A percentile compares a stretch with the other conserved stretches of the same genome.
phyloP scores from a whole-genome alignment of 2,113 vertebrate species.

The Pygoscelis adeliae region DNA sequence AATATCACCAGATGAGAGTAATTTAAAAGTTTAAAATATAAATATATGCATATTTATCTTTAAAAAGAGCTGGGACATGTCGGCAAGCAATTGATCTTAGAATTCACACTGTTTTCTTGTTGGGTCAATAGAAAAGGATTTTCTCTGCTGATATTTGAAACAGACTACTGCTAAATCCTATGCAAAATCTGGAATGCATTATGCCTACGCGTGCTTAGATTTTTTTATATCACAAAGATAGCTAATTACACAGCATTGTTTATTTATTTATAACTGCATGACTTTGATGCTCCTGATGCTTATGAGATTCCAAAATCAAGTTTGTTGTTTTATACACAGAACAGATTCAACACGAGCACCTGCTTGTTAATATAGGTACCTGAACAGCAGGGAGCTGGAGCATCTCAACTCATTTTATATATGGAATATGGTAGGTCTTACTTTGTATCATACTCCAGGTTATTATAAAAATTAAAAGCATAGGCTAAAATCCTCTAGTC shows the following conservation, averaged over 20 bases:
- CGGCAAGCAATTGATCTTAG: conserved; percentile 6
- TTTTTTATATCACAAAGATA: not conserved
- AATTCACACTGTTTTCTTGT: conserved; percentile 42
- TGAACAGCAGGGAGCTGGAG: not conserved
- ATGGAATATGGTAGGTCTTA: not conserved
- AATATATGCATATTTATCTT: not conserved
- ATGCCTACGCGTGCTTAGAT: conserved; percentile 2
- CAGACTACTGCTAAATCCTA: conserved; percentile 31
- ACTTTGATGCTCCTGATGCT: not conserved
- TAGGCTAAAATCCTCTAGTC: not conserved
- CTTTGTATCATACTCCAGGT: not conserved
- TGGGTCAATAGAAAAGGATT: conserved; percentile 51
- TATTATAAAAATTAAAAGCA: not conserved
- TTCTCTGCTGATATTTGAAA: conserved; percentile 27
- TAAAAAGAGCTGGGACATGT: not conserved
- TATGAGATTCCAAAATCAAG: not conserved
- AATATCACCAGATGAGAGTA: not conserved
- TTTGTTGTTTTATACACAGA: not conserved
- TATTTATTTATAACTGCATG: conserved; percentile 8
- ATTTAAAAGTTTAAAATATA: not conserved
- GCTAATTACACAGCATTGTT: not conserved
- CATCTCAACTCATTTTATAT: not conserved
- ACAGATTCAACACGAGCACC: not conserved
- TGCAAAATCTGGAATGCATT: conserved; percentile 34
- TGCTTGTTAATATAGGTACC: not conserved